Conservation (phyloP, 1,140 invertebrate genomes). For the Plodia interpunctella region DNA sequence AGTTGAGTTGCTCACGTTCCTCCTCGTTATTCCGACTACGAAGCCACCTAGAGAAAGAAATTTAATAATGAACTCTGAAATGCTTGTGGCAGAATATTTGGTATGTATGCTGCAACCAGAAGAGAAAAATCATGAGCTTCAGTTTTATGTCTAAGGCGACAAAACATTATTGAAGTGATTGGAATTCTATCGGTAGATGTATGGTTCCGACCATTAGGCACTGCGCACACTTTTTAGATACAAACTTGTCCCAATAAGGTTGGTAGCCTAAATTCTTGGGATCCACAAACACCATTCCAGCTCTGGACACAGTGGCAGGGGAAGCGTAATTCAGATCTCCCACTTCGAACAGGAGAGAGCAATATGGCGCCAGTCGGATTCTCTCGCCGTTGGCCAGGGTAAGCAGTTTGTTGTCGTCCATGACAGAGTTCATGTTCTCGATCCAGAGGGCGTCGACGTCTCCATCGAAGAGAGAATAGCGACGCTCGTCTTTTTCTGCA, state of each 20-base stretch:
- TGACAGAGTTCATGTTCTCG: constrained; percentile 97
- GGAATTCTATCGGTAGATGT: no score
- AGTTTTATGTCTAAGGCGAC: no score
- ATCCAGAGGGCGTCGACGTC: constrained; percentile 96
- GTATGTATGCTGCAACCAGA: background rate
- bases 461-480: constrained; percentile 94
- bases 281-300: constrained; percentile 96
- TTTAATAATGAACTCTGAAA: background rate
- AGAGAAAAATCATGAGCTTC: no score
- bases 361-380: constrained; percentile 88
- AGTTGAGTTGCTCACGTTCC: constrained; percentile 77
- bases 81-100: background rate
- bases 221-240: background rate
- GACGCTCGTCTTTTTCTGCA: constrained; percentile 81
- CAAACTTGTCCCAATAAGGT: constrained; percentile 89
- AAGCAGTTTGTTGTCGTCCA: constrained; percentile 95
- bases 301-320: constrained; percentile 92
- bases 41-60: constrained; percentile 72
- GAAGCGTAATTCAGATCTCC: constrained; percentile 93
- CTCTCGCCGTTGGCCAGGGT: constrained; percentile 94
- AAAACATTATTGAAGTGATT: no score
- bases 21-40: constrained; percentile 69
- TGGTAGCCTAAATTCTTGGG: constrained; percentile 92
- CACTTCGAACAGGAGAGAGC: constrained; percentile 92
- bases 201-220: no score